Evolutionary conservation across 1,140 invertebrate genomes (phyloP).

Genomic region (Rhizoglyphus robini): DNA sequence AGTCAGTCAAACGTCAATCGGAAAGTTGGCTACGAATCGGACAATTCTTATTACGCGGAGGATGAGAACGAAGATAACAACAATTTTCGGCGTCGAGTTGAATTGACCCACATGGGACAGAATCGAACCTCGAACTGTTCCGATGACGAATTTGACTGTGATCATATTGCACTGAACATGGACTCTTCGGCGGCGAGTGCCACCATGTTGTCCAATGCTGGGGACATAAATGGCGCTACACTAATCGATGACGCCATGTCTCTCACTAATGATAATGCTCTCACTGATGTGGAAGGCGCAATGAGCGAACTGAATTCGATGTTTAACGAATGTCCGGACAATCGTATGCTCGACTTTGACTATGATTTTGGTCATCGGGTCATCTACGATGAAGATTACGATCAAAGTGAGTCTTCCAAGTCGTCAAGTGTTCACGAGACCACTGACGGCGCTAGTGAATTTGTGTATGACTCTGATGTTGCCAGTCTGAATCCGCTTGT

Average conservation of each 20-base stretch:
- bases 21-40: slow-evolving; percentile 1
- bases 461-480: slow-evolving; percentile 10
- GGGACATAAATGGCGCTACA: no score
- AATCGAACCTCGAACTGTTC: no score
- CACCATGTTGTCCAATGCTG: no score
- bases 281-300: slow-evolving; percentile 68
- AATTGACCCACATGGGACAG: neutral
- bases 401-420: neutral
- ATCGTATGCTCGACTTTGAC: slow-evolving; percentile 35
- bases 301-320: slow-evolving; percentile 71
- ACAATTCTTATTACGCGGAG: slow-evolving; percentile 5
- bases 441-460: slow-evolving; percentile 6
- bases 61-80: slow-evolving; percentile 3
- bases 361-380: neutral
- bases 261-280: slow-evolving; percentile 65
- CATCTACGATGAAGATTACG: neutral
- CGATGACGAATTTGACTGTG: neutral
- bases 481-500: neutral
- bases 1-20: no score
- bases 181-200: no score
- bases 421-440: slow-evolving; percentile 14
- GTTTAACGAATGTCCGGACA: slow-evolving; percentile 45
- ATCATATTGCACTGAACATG: no score
- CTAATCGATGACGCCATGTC: no score
- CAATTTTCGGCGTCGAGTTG: neutral